A percentile compares a stretch with the other conserved stretches of the same genome.
Conservation (phyloP, 2,888 invertebrate species). For the Herminia tarsipennalis region DNA sequence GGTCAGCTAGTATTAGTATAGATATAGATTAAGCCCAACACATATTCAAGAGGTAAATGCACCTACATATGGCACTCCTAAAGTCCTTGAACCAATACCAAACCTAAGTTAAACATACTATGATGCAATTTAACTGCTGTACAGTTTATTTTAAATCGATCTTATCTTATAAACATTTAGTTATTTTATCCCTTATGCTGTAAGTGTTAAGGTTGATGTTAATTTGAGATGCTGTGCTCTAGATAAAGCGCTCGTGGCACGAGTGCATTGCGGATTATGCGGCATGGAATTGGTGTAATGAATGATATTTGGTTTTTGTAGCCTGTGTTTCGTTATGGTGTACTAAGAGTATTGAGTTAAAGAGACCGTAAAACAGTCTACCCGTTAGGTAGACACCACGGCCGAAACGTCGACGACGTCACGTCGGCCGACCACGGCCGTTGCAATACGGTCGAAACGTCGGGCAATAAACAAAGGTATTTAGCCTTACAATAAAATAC, state of each 20-base stretch:
- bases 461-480: too few species aligned
- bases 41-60: not conserved
- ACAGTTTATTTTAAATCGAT: conserved; percentile 38
- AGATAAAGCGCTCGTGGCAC: conserved; percentile 17
- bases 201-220: conserved; percentile 18
- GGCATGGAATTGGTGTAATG: conserved; percentile 17
- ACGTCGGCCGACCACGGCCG: too few species aligned
- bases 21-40: too few species aligned
- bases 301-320: conserved; percentile 29
- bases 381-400: too few species aligned
- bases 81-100: conserved; percentile 1
- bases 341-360: conserved; percentile 14
- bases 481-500: too few species aligned
- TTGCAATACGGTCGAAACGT: not conserved
- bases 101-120: conserved; percentile 20
- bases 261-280: conserved; percentile 32
- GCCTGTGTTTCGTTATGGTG: conserved; percentile 28
- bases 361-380: conserved; percentile 8
- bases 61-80: conserved; percentile 1
- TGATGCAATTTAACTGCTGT: conserved; percentile 46
- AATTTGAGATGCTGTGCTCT: conserved; percentile 8
- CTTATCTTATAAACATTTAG: conserved; percentile 19
- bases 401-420: too few species aligned
- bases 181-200: conserved; percentile 15
- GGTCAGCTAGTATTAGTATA: too few species aligned